Evolutionary conservation across 2,888 invertebrate genomes (phyloP), one percentile per base, ranked within the genome.

Genomic region (Mesochorus sp.): DNA sequence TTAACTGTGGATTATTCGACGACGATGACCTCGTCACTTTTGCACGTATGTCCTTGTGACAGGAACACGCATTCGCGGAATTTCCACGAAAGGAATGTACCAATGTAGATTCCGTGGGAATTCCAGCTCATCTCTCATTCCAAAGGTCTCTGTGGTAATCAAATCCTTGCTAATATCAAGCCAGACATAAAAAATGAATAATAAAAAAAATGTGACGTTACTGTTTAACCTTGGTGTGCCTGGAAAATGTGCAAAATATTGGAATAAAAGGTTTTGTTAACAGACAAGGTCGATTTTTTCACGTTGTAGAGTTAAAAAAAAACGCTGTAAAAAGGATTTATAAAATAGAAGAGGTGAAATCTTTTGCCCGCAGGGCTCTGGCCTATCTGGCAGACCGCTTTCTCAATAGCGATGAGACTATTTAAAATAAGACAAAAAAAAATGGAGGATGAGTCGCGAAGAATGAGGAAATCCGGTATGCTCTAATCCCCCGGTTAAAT

Each of bases 401-500:
- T 62, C 26, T 44, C 21, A 44, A 66, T 51, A 26, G 55, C 14
- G 8, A 6, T 3, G 19, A 6, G 53, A 31, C 3, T n/a, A 31
- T 19, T n/a, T n/a, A 28, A 17, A 42, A 53, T 10, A 14, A 47
- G 31, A 49, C 8, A 12, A 12, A 57, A 57, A 34, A 28, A 47
- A 3, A 5, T n/a, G 37, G 55, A 26, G 10, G 66, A n/a, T 24
- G 34, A 26, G 51, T 6, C n/a, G 6, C 2, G 51, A 26, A 44
- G 21, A 59, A 59, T 37, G 64, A 44, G 66, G 67, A 72, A 67
- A 72, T 72, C 61, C 55, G 51, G 42, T 24, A 61, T 59, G 57
- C 57, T 21, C 10, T 64, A 67, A 77, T 72, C 66, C 72, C n/a
- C 67, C 6, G 14, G 59, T 66, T 67, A 34, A 74, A 80, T 77